Evolutionary conservation across 30 jellyfish, hydroid and myxozoan genomes (phyloP), one percentile per base, ranked within the genome.

Genomic region (Pelagia noctiluca): DNA sequence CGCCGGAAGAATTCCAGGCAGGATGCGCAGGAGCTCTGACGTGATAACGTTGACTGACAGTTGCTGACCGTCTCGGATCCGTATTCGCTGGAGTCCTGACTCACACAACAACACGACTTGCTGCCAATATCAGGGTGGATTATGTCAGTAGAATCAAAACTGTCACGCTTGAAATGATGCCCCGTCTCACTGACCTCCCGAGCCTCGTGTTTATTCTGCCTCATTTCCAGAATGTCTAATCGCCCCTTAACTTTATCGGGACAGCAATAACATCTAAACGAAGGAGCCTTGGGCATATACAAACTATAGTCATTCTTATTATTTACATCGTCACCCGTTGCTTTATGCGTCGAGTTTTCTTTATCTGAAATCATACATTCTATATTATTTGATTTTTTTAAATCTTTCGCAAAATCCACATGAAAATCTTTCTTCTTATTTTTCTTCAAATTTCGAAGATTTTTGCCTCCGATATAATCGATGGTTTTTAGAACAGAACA

Each of bases 181-280:
- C 66, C 46, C n/a, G 26, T 7, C 29, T 23, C 54, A 24, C 49
- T 71, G 30, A 25, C 73, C 18, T 34, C 37, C 71, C 78, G 32
- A 10, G 24, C 80, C 32, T 47, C 52, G 34, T 22, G 53, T 33
- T 61, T 21, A 16, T 22, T 33, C 18, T 35, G 13, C 35, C 23
- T 19, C 11, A n/a, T 61, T 23, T 24, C 23, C 21, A 0, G 57
- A 19, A 21, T 38, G 7, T 75, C 65, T 13, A 7, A 31, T 19
- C 57, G 61, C 3, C 10, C 28, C 32, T 46, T 37, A 35, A 54
- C 63, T 23, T 71, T 74, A 16, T 61, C 85, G 12, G 96, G 75
- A 76, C 98, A 91, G 52, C 98, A 91, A 85, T 91, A 91, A 50
- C 98, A 91, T 33, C 50, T 75, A 69, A 91, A 91, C 3, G 89